A percentile compares a stretch with the other conserved stretches of the same genome.
phyloP scores from a whole-genome alignment of 2,888 invertebrate genomes.

The Mantis religiosa region DNA sequence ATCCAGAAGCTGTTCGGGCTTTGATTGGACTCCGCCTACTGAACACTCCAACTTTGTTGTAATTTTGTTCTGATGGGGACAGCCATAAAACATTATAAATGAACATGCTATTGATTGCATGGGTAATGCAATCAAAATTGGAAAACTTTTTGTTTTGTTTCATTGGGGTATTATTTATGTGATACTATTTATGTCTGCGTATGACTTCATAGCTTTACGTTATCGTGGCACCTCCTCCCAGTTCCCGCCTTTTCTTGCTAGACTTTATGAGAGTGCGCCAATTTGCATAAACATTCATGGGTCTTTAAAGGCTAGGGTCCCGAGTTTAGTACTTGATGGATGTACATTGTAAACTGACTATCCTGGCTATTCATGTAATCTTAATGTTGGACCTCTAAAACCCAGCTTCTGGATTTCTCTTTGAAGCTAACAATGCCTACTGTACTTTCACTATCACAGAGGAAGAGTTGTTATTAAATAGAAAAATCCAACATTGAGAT shows the following conservation, averaged over 20 bases:
- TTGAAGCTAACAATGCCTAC: no score
- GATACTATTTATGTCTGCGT: not conserved
- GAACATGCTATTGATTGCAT: not conserved
- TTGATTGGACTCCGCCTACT: constrained; percentile 14
- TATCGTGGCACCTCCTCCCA: not conserved
- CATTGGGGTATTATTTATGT: not conserved
- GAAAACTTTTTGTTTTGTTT: not conserved
- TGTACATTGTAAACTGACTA: no score
- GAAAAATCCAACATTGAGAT: no score
- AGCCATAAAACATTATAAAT: constrained; percentile 12
- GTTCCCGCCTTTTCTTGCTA: not conserved
- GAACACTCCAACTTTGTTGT: not conserved
- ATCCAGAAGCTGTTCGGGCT: constrained; percentile 5
- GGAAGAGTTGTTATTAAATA: no score
- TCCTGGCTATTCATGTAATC: no score
- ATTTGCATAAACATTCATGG: no score
- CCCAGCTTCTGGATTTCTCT: no score
- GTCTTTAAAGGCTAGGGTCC: no score
- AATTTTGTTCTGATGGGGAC: not conserved
- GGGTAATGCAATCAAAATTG: not conserved
- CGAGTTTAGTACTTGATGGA: no score
- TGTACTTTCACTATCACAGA: no score
- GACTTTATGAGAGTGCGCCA: not conserved
- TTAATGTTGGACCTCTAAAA: no score
- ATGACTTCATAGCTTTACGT: not conserved